Evolutionary conservation across 2,888 invertebrate genomes (phyloP), one percentile per base, ranked within the genome.

Genomic region (Latheticus oryzae): DNA sequence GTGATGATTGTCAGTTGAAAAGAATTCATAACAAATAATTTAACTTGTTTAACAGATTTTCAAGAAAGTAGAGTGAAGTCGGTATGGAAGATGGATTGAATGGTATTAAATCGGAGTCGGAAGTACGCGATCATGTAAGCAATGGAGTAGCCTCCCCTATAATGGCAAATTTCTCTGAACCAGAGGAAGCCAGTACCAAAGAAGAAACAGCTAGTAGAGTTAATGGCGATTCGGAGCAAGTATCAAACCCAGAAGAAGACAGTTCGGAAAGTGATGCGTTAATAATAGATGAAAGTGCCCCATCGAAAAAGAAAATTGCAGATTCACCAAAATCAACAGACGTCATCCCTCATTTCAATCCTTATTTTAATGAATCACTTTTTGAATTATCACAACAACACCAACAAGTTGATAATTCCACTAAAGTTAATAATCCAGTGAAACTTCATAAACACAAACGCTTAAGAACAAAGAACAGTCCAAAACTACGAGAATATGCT

Each of bases 401-500:
- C 5, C 59, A 51, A 11, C 15, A 54, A 7, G n/a, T n/a, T n/a
- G 40, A 60, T 12, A 54, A 54, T 13, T 2, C 28, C 23, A 11
- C n/a, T 11, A 37, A 37, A 17, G 1, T 16, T 5, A 9, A 2
- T 19, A 9, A 16, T 23, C 32, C 43, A 4, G 56, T 24, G 28
- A 59, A 43, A 30, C 21, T 42, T 13, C 55, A 58, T 26, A 62
- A 60, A 38, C 55, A 58, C 23, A 62, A 61, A 55, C 62, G 64
- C 4, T 61, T 60, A 12, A 73, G 71, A 42, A 48, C 58, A 3
- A 76, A 76, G 63, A 64, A 68, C 3, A 75, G 75, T 60, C 70
- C 72, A 17, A 73, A 73, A 60, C 60, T 76, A 48, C 67, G 73
- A 37, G 88, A 89, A 71, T 88, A 88, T 79, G 87, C 87, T 38